These are phyloP conservation scores for Scaptomyza reducta DNA, from an alignment of 2,888 invertebrate genomes.

Conservation along the genomic window DNA sequence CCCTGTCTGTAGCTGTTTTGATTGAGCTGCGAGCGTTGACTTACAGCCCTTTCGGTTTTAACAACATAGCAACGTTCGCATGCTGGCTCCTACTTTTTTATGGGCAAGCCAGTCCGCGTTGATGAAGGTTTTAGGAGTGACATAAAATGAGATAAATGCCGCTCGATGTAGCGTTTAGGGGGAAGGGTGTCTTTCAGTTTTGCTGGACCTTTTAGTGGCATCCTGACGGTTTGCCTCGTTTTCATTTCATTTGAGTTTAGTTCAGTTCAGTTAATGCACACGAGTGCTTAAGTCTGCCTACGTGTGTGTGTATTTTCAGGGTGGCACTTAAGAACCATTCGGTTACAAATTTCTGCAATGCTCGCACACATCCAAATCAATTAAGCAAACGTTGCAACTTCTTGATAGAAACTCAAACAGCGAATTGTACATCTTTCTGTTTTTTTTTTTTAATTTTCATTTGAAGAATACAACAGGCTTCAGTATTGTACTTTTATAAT, in stretches of 20 bases:
- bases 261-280: slow-evolving; percentile 20
- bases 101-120: slow-evolving; percentile 34
- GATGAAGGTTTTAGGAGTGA: slow-evolving; percentile 65
- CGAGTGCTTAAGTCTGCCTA: slow-evolving; percentile 10
- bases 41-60: slow-evolving; percentile 46
- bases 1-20: slow-evolving; percentile 27
- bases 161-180: neutral
- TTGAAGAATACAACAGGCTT: neutral
- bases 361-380: slow-evolving; percentile 25
- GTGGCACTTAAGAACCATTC: slow-evolving; percentile 24
- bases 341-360: slow-evolving; percentile 3
- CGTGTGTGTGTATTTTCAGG: slow-evolving; percentile 3
- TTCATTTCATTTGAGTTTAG: slow-evolving; percentile 37
- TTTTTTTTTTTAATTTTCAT: neutral
- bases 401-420: neutral
- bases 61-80: slow-evolving; percentile 15
- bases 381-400: slow-evolving; percentile 10
- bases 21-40: slow-evolving; percentile 33
- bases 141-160: slow-evolving; percentile 65
- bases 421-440: neutral
- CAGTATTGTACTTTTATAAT: neutral
- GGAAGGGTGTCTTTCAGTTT: slow-evolving; percentile 7
- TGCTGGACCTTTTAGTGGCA: slow-evolving; percentile 44
- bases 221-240: slow-evolving; percentile 33
- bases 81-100: slow-evolving; percentile 35